Evolutionary conservation across 2,888 invertebrate species (phyloP), one percentile per base, ranked within the genome.

Genomic region (Conops quadrifasciatus): DNA sequence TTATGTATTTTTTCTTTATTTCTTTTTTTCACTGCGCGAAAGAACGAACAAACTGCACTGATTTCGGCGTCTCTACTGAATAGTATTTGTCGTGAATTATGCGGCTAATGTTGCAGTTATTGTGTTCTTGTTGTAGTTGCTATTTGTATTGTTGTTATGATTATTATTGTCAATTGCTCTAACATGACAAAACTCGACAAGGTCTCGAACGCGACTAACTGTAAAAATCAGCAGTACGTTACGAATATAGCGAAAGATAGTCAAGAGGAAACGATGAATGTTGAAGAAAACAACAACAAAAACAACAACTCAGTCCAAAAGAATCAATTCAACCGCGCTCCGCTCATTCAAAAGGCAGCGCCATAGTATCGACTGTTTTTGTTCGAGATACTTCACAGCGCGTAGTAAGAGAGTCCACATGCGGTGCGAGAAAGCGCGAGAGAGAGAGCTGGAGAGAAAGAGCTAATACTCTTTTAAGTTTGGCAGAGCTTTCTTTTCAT

Each of bases 121-220:
- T 67, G 56, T 53, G 11, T 56, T 69, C 62, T n/a, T 60, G 16
- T 36, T 70, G 30, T 63, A n/a, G 49, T 21, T 24, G n/a, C n/a
- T n/a, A n/a, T n/a, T n/a, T n/a, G n/a, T n/a, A n/a, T n/a, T 73
- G 43, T 66, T 66, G 72, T 74, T 69, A 70, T 70, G 70, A 71
- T 71, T 67, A 45, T 72, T 73, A 58, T 66, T 65, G 71, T 71
- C 74, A 77, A 75, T 75, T 72, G 78, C 79, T 65, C 65, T 79
- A 84, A 85, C 81, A 84, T 84, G 84, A 85, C 85, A 85, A 85
- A 84, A 83, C 85, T 85, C 84, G 83, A 83, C 85, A 85, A 85
- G 85, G 86, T 84, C 86, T 85, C 83, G 83, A 84, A 86, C 82
- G 84, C 85, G 85, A 86, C 85, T 85, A 85, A 85, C 86, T 85